A percentile compares a stretch with the other conserved stretches of the same genome.
These are phyloP conservation scores for Pseudachorutes palmiensis DNA, from an alignment of 1,140 invertebrate genomes.

Conservation along the genomic window DNA sequence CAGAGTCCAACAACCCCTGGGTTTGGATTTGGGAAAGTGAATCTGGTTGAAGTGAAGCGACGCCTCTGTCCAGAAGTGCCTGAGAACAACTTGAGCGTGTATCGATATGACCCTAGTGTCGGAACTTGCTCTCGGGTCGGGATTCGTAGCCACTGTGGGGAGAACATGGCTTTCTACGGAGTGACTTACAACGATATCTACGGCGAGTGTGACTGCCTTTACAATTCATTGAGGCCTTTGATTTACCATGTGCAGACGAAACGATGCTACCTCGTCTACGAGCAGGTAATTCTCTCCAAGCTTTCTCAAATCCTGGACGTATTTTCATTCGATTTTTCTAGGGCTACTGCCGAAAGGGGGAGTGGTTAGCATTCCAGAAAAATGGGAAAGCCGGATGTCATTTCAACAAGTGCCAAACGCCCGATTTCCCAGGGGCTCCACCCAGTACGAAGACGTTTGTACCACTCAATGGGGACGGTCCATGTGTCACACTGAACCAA, in stretches of 20 bases:
- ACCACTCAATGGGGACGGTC: neutral
- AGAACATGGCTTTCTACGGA: slow-evolving; percentile 1
- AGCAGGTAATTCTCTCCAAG: neutral
- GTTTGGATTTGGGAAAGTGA: neutral
- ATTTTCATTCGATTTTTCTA: neutral
- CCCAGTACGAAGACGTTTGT: neutral
- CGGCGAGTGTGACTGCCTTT: neutral
- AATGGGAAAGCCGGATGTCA: slow-evolving; percentile 1
- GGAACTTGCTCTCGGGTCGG: neutral
- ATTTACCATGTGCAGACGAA: neutral
- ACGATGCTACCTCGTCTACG: neutral
- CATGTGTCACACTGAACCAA: neutral
- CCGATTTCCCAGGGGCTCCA: neutral
- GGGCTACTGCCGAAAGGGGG: neutral
- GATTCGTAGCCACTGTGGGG: neutral
- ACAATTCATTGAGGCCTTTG: neutral
- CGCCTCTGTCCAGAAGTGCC: neutral
- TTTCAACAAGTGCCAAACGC: neutral
- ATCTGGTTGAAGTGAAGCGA: neutral
- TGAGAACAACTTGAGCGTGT: neutral
- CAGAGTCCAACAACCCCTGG: too few relatives aligned
- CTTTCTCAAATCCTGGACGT: neutral
- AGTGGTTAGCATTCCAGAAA: neutral
- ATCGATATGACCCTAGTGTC: neutral
- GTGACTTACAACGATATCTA: neutral